Conservation (phyloP, 2,888 invertebrate genomes). For the Liodrosophila aerea region DNA sequence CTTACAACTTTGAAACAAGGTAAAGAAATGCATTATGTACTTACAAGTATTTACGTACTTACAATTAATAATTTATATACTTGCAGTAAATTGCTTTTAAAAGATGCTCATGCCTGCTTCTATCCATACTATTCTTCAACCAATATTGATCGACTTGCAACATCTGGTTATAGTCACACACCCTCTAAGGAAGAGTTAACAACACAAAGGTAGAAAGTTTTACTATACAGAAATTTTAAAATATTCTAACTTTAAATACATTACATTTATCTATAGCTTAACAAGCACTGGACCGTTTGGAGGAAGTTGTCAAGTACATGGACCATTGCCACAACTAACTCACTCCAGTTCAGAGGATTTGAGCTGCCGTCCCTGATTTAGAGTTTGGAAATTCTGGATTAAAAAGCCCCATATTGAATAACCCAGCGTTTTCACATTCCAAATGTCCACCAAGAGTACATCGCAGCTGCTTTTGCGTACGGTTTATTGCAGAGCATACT, state of each 20-base stretch:
- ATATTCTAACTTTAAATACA: too few species aligned
- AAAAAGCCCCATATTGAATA: slow-evolving; percentile 89
- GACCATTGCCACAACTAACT: slow-evolving; percentile 85
- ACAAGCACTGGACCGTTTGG: slow-evolving; percentile 91
- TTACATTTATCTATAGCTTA: slow-evolving; percentile 83
- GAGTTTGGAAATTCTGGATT: slow-evolving; percentile 83
- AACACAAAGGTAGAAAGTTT: slow-evolving; percentile 86
- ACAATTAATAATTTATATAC: too few species aligned
- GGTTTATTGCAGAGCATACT: slow-evolving; percentile 96
- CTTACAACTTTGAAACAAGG: slow-evolving; percentile 94
- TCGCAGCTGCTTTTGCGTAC: slow-evolving; percentile 94
- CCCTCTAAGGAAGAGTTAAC: slow-evolving; percentile 92
- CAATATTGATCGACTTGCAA: slow-evolving; percentile 84
- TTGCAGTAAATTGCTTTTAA: slow-evolving; percentile 78
- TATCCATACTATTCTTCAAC: slow-evolving; percentile 91
- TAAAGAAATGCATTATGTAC: too few species aligned
- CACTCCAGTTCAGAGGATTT: slow-evolving; percentile 86
- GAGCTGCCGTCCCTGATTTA: slow-evolving; percentile 83
- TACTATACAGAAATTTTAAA: too few species aligned
- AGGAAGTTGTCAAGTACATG: slow-evolving; percentile 93
- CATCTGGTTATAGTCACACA: slow-evolving; percentile 85
- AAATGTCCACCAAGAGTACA: slow-evolving; percentile 93
- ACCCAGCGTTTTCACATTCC: slow-evolving; percentile 93
- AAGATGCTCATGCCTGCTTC: slow-evolving; percentile 84
- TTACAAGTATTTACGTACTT: too few species aligned